A percentile compares a stretch with the other conserved stretches of the same genome.
Evolutionary conservation across 2,888 invertebrate species (phyloP).

Genomic region (Protonemura montana): DNA sequence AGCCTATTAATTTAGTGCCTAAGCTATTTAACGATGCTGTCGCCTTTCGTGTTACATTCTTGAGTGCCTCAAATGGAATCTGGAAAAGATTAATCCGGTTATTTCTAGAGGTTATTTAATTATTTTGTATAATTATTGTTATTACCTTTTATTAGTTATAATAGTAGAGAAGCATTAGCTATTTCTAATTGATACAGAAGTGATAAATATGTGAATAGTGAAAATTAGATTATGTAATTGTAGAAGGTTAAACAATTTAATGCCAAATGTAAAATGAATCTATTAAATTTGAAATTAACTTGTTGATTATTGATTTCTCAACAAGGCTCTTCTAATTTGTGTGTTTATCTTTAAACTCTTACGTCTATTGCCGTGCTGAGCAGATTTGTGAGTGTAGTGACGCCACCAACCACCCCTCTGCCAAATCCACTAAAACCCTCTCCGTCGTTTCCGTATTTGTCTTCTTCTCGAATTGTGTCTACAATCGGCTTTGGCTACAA

Average conservation of each 20-base stretch:
- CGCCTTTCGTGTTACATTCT: constrained; percentile 62
- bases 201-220: constrained; percentile 14
- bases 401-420: constrained; percentile 71
- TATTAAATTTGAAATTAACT: not conserved
- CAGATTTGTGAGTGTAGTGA: constrained; percentile 72
- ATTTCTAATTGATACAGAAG: constrained; percentile 21
- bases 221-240: not conserved
- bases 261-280: not conserved
- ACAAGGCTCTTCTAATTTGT: too few species aligned
- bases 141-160: not conserved
- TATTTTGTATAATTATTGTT: not conserved
- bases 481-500: constrained; percentile 72
- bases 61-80: constrained; percentile 64
- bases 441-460: constrained; percentile 81
- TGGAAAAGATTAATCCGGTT: constrained; percentile 54
- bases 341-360: constrained; percentile 53
- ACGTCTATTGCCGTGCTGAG: constrained; percentile 71
- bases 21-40: constrained; percentile 67
- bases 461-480: constrained; percentile 77
- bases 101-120: not conserved
- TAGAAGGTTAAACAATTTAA: not conserved
- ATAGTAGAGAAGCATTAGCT: not conserved
- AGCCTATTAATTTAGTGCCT: constrained; percentile 65
- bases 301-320: not conserved
- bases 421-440: constrained; percentile 72